Conservation (phyloP, 2,888 invertebrate species). For the Tetragonisca angustula region DNA sequence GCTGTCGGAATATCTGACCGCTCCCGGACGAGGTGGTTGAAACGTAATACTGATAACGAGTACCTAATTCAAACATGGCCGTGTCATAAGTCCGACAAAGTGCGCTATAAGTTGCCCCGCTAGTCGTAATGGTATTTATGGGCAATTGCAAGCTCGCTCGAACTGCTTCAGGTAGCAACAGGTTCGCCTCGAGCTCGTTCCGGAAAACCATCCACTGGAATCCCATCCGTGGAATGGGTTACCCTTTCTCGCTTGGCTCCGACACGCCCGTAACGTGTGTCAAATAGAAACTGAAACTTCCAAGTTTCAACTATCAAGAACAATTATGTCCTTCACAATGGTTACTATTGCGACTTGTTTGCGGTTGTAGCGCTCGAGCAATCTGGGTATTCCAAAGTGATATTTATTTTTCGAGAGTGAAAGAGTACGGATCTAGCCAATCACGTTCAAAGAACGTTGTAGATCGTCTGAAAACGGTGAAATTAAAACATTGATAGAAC, state of each 20-base stretch:
- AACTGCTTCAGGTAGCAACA: constrained; percentile 61
- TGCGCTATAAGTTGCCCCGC: constrained; percentile 79
- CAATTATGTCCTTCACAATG: too few relatives aligned
- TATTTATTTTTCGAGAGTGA: too few relatives aligned
- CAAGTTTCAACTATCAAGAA: too few relatives aligned
- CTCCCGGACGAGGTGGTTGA: constrained; percentile 67
- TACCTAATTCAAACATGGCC: constrained; percentile 79
- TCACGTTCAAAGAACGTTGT: too few relatives aligned
- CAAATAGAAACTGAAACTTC: too few relatives aligned
- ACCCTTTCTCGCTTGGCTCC: background rate
- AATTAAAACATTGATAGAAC: too few relatives aligned
- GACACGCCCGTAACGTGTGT: background rate
- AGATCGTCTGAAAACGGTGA: too few relatives aligned
- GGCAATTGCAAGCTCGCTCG: constrained; percentile 73
- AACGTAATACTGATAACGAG: constrained; percentile 81
- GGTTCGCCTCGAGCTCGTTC: constrained; percentile 48
- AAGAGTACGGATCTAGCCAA: too few relatives aligned
- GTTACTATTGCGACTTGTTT: too few relatives aligned
- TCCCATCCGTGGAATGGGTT: constrained; percentile 72
- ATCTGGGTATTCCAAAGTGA: too few relatives aligned
- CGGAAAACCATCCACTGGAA: constrained; percentile 72
- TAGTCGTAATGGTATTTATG: constrained; percentile 82
- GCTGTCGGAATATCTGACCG: constrained; percentile 27
- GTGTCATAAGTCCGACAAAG: constrained; percentile 81
- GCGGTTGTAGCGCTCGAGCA: too few relatives aligned